Evolutionary conservation across 2,113 vertebrate genomes (phyloP).

Genomic region (Syngnathus scovelli): DNA sequence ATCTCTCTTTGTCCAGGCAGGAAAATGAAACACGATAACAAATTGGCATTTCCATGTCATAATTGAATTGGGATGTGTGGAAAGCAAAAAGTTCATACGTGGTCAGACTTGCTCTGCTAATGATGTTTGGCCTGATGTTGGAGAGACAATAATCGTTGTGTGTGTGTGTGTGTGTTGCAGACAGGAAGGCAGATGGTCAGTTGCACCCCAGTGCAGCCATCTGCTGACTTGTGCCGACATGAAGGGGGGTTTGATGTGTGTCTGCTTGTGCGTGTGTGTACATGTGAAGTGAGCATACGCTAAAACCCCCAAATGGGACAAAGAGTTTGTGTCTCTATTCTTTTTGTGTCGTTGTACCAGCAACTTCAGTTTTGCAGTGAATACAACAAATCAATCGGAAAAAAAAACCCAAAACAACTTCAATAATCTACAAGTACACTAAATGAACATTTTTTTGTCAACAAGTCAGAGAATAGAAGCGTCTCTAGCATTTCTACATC

Average conservation of each 20-base stretch:
- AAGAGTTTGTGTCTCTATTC: neutral
- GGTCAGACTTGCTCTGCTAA: conserved; percentile 26
- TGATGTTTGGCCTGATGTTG: conserved; percentile 27
- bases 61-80: neutral
- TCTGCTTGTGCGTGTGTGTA: conserved; percentile 9
- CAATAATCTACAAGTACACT: neutral
- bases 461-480: neutral
- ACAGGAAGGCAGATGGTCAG: conserved; percentile 42
- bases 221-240: conserved; percentile 30
- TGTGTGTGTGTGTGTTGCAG: conserved; percentile 15
- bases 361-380: neutral
- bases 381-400: neutral
- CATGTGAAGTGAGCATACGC: conserved; percentile 17
- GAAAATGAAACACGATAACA: neutral
- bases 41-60: conserved; percentile 1
- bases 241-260: conserved; percentile 18
- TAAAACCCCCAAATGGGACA: conserved; percentile 2
- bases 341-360: conserved; percentile 8
- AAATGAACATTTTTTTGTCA: neutral
- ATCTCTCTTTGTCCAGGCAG: conserved; percentile 18
- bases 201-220: conserved; percentile 37
- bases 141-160: conserved; percentile 22
- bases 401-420: neutral
- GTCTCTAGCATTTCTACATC: neutral
- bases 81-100: conserved; percentile 15